Conservation (phyloP, 2,113 vertebrate genomes). For the Cygnus buccinator region DNA sequence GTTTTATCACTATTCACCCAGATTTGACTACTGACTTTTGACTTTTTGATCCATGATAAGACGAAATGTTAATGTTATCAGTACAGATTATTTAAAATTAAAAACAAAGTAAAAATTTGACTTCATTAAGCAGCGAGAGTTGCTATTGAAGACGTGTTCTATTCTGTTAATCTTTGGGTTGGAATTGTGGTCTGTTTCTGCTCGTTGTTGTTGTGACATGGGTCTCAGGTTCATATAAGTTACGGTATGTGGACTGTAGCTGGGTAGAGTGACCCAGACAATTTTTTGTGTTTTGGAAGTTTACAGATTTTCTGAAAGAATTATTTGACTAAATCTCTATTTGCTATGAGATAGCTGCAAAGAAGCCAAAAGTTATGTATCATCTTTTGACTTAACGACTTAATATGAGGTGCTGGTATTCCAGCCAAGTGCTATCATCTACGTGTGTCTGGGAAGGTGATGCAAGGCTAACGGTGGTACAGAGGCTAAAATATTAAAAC, state of each 20-base stretch:
- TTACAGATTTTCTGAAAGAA: neutral
- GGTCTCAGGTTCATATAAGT: neutral
- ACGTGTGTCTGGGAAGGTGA: fast-evolving
- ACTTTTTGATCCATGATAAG: neutral
- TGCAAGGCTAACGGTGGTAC: neutral
- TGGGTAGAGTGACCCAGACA: neutral
- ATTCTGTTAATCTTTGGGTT: neutral
- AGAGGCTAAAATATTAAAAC: neutral
- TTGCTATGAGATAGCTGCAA: neutral
- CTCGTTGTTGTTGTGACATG: neutral
- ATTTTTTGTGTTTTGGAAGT: neutral
- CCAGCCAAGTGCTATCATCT: neutral
- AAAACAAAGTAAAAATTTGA: neutral
- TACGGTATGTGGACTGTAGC: neutral
- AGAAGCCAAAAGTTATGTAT: neutral
- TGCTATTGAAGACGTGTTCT: neutral
- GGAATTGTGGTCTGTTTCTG: neutral
- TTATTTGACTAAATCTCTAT: neutral
- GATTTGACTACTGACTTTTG: neutral
- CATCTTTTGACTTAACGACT: neutral
- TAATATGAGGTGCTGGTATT: neutral
- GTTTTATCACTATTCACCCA: fast-evolving
- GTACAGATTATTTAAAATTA: neutral
- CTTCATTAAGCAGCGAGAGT: neutral
- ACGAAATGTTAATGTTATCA: neutral